phyloP scores from a whole-genome alignment of 2,113 vertebrate species.

The Chionodraco myersi region DNA sequence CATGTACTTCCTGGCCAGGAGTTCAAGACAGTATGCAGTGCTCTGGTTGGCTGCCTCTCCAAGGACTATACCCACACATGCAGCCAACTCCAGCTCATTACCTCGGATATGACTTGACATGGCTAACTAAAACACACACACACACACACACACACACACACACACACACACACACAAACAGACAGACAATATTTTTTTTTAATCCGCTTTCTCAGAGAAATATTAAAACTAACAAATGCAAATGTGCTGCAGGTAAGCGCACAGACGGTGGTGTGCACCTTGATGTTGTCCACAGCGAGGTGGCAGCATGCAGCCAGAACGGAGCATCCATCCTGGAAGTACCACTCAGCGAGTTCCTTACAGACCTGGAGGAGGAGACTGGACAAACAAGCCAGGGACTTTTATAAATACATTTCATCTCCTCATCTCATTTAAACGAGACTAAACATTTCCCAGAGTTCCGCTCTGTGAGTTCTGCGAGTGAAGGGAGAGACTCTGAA shows the following conservation, averaged over 20 bases:
- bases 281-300: conserved; percentile 90
- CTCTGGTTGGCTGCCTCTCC: conserved; percentile 87
- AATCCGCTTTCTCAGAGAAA: background rate
- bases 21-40: conserved; percentile 91
- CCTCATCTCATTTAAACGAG: background rate
- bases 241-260: background rate
- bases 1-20: conserved; percentile 97
- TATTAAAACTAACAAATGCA: no score
- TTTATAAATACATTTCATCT: background rate
- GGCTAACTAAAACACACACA: conserved; percentile 84
- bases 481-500: no score
- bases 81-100: conserved; percentile 95
- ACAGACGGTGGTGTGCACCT: conserved; percentile 81
- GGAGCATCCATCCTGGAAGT: conserved; percentile 92
- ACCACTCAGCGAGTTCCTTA: conserved; percentile 92
- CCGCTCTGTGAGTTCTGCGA: no score
- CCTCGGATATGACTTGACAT: conserved; percentile 95
- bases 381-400: conserved; percentile 11
- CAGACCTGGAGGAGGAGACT: conserved; percentile 91
- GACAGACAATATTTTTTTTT: conserved; percentile 1
- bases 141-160: conserved; percentile 25
- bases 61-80: conserved; percentile 90
- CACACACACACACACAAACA: conserved; percentile 39
- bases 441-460: background rate
- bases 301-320: conserved; percentile 94